These are phyloP conservation scores for Gnatocerus cornutus DNA, from an alignment of 2,888 invertebrate species.

Conservation along the genomic window DNA sequence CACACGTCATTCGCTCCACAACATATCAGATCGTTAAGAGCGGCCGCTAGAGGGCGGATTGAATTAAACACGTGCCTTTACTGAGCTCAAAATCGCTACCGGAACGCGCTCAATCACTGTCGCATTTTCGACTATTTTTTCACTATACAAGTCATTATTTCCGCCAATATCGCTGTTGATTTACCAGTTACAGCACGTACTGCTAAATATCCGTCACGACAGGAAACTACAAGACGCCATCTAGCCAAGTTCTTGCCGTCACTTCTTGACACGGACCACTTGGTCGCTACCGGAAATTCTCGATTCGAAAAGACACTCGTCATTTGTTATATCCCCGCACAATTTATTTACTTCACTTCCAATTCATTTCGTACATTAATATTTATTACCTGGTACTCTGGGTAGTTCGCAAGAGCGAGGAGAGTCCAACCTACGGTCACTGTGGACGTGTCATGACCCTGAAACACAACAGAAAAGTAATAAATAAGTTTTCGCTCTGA, in stretches of 20 bases:
- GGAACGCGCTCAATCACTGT: neutral
- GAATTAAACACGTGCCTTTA: neutral
- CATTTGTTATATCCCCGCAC: slow-evolving; percentile 38
- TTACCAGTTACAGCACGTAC: slow-evolving; percentile 32
- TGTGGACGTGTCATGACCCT: slow-evolving; percentile 70
- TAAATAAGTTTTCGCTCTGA: slow-evolving; percentile 19
- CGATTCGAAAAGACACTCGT: slow-evolving; percentile 36
- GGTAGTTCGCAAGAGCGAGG: slow-evolving; percentile 66
- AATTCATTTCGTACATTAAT: slow-evolving; percentile 42
- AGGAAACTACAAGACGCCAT: slow-evolving; percentile 25
- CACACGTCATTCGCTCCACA: slow-evolving; percentile 19
- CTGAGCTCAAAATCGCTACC: neutral
- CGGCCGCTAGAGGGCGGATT: neutral
- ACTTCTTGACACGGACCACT: neutral
- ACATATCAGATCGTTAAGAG: slow-evolving; percentile 1
- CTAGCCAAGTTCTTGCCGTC: slow-evolving; percentile 8
- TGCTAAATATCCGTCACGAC: slow-evolving; percentile 36
- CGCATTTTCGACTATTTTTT: neutral
- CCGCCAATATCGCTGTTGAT: neutral
- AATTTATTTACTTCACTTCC: slow-evolving; percentile 47
- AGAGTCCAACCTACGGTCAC: slow-evolving; percentile 66
- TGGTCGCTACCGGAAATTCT: slow-evolving; percentile 30
- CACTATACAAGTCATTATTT: too few relatives aligned
- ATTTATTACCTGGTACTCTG: slow-evolving; percentile 65
- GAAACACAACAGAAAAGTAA: slow-evolving; percentile 46